Base-by-base conservation (phyloP, 1,140 invertebrate genomes). In the Bombus huntii region DNA sequence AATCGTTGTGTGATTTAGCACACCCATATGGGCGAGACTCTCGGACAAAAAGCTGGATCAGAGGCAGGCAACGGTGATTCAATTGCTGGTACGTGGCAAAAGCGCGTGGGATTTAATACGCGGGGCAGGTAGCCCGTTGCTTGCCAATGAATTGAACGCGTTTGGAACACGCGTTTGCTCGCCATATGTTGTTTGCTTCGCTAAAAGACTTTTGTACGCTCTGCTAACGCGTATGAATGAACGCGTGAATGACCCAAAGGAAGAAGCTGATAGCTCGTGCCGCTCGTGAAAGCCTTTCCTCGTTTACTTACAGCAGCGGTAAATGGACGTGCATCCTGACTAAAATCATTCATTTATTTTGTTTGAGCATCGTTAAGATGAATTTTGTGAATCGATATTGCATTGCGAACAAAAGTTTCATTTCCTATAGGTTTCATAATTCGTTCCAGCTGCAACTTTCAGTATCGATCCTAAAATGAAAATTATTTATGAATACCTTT, bases 131-230 rank as follows among this genome's bases (percentile, higher is more conserved):
- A 92, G 90, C 77, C 89, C 87, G 88, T 92, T 87, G 85, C 80
- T 68, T 88, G 71, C 59, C 80, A 88, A 92, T 91, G 87, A 91
- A 92, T 92, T 89, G 89, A 89, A 87, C 78, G 79, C 62, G 65
- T 68, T 82, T 83, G 81, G 79, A 81, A 68, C 85, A 79, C 71
- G 81, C 89, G 85, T 90, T 90, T 90, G 53, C 86, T 59, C 85
- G 90, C 92, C 92, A 91, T 91, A 92, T 92, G 92, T 88, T 92
- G 89, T 92, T 92, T 92, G 88, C 86, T 74, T 74, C 74, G 83
- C 85, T 83, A 90, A 92, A 92, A 89, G 91, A 89, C 86, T 79
- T 88, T 92, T 92, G 88, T 90, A 85, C 86, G 87, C 83, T 77
- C 76, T 42, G 83, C 85, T 70, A 77, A 75, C 68, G 79, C 80